Conservation (phyloP, 2,113 vertebrate species). For the human region GRCh38 chr6:8769501-8770000, state of each 20-base stretch:
- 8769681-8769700: neutral
- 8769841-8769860: neutral
- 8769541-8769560: neutral
- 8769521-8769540: neutral
- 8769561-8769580: neutral
- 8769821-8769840: too few species aligned
- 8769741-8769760: too few species aligned
- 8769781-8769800: too few species aligned
- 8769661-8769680: neutral
- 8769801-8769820: too few species aligned
- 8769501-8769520: neutral
- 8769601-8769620: neutral
- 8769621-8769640: neutral
- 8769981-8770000: neutral
- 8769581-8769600: neutral
- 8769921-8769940: neutral
- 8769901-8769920: neutral
- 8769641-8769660: neutral
- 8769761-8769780: too few species aligned
- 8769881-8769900: neutral
- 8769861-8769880: conserved; percentile 12
- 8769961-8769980: neutral
- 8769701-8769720: neutral
- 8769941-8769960: neutral
- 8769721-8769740: too few species aligned